phyloP scores from a whole-genome alignment of 64 coral and sea anemone species.

The Trachythela sp. region DNA sequence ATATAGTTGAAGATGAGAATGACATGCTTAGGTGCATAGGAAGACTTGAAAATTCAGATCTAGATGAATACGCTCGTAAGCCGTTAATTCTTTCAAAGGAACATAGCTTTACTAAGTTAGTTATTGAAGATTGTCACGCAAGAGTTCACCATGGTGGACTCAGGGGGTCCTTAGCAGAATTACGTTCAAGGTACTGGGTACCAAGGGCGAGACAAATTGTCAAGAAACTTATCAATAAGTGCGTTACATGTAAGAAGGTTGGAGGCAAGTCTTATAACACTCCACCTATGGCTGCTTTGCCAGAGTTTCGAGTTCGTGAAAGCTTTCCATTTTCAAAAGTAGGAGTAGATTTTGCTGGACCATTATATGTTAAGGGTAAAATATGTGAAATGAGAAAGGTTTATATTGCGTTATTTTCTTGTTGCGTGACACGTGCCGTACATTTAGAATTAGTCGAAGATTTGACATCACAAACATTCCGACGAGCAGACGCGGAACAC shows the following conservation, averaged over 20 bases:
- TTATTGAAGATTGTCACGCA: neutral
- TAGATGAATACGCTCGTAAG: neutral
- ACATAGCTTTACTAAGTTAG: neutral
- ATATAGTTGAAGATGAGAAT: neutral
- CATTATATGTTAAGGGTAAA: neutral
- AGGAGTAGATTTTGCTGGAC: slow-evolving; percentile 9
- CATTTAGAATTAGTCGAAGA: neutral
- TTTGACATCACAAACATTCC: neutral
- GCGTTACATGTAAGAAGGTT: neutral
- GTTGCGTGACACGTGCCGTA: neutral
- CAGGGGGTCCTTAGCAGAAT: neutral
- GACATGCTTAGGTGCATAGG: neutral
- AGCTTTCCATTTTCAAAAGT: slow-evolving; percentile 1
- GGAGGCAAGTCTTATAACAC: neutral
- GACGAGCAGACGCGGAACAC: neutral
- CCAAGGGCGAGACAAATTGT: neutral
- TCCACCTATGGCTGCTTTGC: neutral
- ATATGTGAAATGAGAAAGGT: neutral
- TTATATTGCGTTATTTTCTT: neutral
- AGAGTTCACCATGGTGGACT: neutral
- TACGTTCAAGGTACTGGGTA: slow-evolving; percentile 14
- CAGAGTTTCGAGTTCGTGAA: neutral
- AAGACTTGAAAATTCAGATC: neutral
- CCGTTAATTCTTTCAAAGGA: slow-evolving; percentile 10
- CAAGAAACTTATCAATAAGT: neutral